phyloP scores from a whole-genome alignment of 2,113 vertebrate species.

The Psophia crepitans region DNA sequence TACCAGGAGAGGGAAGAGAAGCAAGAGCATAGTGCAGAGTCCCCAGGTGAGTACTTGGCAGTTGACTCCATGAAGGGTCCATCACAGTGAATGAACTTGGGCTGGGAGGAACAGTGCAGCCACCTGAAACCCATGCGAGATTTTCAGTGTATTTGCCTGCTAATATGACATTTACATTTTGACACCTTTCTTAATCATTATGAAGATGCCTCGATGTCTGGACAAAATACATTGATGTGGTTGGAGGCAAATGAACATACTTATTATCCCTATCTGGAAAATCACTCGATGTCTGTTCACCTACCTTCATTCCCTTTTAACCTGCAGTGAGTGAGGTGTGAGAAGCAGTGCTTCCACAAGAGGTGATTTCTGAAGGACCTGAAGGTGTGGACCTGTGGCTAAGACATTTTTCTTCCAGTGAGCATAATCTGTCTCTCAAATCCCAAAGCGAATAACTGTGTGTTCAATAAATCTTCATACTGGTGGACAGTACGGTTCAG shows the following conservation, averaged over 20 bases:
- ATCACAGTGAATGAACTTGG: not conserved
- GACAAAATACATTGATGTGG: not conserved
- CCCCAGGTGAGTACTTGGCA: slow-evolving; percentile 78
- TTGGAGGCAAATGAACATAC: not conserved
- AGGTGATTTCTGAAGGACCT: not conserved
- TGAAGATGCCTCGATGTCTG: not conserved
- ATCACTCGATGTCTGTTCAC: not conserved
- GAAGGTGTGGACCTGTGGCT: not conserved
- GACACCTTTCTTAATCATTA: not conserved
- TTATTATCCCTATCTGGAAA: not conserved
- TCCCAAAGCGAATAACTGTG: not conserved
- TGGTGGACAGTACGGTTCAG: not conserved
- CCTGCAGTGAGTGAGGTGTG: not conserved
- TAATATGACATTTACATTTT: not conserved
- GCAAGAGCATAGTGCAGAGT: slow-evolving; percentile 78
- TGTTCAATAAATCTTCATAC: not conserved
- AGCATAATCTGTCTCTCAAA: not conserved
- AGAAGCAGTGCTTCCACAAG: not conserved
- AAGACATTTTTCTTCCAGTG: not conserved
- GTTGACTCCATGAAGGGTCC: not conserved
- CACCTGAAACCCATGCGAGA: not conserved
- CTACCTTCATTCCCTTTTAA: not conserved
- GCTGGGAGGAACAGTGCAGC: not conserved
- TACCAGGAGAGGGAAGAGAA: slow-evolving; percentile 91
- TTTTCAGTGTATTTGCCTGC: not conserved